Base-by-base conservation (phyloP, 53 echinoderm and acorn worm species). In the Luidia sarsii region DNA sequence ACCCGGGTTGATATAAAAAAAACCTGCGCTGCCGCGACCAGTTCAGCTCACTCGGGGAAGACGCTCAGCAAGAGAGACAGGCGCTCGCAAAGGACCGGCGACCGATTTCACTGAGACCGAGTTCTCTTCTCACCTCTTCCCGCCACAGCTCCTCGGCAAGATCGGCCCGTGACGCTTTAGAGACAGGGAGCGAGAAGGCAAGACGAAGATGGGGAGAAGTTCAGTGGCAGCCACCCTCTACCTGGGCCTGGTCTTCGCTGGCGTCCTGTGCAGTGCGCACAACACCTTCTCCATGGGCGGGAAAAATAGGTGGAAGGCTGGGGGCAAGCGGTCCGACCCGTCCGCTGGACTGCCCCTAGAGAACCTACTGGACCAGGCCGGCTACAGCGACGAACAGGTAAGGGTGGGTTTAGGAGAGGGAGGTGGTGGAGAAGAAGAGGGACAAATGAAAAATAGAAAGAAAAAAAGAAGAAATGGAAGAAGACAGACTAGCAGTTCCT, bases 271-370 rank as follows among this genome's bases (percentile, higher is more conserved):
- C 31, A 71, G 62, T 50, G 83, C 83, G 36, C 83, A 83, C 63
- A 83, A 83, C 61, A 83, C 83, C 33, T 83, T 83, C 71, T 70
- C 83, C 50, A 70, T 83, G 57, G 24, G 49, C 15, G 83, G 83
- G 23, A 46, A 51, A 33, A 70, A 83, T 19, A 83, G 83, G 50
- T 83, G 83, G 83, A 83, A 65, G 34, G 83, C 83, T 7, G 83
- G 68, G 3, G 68, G 77, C 0, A 77, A 77, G 19, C 29, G 77
- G 45, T 77, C 77, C 45, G 77, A 61, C 30, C 77, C 60, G 13
- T 23, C 43, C 6, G 61, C 45, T 16, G 77, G 48, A 25, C 74
- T 23, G 35, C 39, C 74, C 36, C 74, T 57, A 48, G 60, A 77
- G 11, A 77, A 59, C 28, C 46, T 77, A 31, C 38, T 77, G 77